phyloP scores from a whole-genome alignment of 2,797 vertebrate species.

The Scarus forsteni region DNA sequence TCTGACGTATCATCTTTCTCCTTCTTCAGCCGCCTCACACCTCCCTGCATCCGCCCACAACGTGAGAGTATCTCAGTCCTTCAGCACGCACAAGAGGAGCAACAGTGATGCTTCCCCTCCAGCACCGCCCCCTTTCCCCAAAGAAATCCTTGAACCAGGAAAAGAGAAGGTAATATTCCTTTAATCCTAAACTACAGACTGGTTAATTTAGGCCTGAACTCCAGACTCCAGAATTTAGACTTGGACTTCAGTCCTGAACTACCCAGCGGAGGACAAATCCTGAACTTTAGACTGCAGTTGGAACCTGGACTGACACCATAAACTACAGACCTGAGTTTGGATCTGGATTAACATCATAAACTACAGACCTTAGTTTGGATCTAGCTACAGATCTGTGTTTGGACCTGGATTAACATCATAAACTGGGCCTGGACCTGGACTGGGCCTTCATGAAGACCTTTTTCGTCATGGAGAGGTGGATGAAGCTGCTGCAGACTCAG shows the following conservation, averaged over 20 bases:
- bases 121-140: constrained; percentile 68
- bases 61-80: constrained; percentile 66
- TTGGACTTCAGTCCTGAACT: too few relatives aligned
- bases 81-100: constrained; percentile 35
- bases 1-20: background rate
- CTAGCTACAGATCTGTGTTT: too few relatives aligned
- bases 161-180: constrained; percentile 90
- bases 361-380: too few relatives aligned
- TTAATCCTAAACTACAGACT: constrained; percentile 53
- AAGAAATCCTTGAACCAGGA: constrained; percentile 61
- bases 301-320: too few relatives aligned
- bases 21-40: constrained; percentile 75
- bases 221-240: too few relatives aligned
- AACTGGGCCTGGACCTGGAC: background rate
- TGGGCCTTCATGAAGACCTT: background rate
- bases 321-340: too few relatives aligned
- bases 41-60: constrained; percentile 57
- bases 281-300: too few relatives aligned
- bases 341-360: too few relatives aligned
- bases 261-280: too few relatives aligned
- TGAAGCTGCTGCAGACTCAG: constrained; percentile 1
- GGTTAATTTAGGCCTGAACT: background rate
- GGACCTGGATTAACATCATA: too few relatives aligned
- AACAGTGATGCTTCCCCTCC: constrained; percentile 54
- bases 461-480: background rate